Conservation (phyloP, 1,140 invertebrate species). For the Diabrotica undecimpunctata region DNA sequence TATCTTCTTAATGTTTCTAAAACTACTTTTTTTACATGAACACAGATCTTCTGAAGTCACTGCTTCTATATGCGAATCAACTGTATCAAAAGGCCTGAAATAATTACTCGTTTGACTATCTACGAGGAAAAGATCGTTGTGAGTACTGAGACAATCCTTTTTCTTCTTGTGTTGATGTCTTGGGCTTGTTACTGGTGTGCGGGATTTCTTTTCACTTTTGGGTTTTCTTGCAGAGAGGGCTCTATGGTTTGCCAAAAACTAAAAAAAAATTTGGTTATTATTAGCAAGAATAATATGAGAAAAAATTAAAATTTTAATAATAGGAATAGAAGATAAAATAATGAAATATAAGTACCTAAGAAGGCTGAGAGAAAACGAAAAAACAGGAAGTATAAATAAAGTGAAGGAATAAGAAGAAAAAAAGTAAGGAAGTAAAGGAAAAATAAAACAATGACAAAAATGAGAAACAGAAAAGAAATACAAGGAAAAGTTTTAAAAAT, state of each 20-base stretch:
- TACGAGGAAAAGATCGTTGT: conserved; percentile 20
- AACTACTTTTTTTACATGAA: conserved; percentile 26
- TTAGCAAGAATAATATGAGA: too few relatives aligned
- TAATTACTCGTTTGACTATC: conserved; percentile 32
- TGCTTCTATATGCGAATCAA: conserved; percentile 42
- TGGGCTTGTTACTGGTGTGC: conserved; percentile 11
- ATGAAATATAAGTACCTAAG: too few relatives aligned
- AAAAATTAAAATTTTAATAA: not conserved
- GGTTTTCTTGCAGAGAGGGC: conserved; percentile 26
- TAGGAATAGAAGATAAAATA: too few relatives aligned
- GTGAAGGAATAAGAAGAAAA: too few relatives aligned
- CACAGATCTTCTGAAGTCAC: conserved; percentile 29
- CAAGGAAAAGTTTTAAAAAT: too few relatives aligned
- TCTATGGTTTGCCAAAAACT: conserved; percentile 10
- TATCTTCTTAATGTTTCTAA: conserved; percentile 15
- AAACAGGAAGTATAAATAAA: too few relatives aligned
- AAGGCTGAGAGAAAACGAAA: too few relatives aligned
- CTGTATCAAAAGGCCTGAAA: conserved; percentile 40
- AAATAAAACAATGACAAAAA: too few relatives aligned
- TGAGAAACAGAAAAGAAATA: too few relatives aligned
- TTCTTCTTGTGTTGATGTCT: conserved; percentile 40
- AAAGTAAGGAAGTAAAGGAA: too few relatives aligned
- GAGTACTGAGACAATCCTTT: conserved; percentile 29
- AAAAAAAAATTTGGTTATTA: not conserved
- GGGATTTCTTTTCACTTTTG: conserved; percentile 21